Base-by-base conservation (phyloP, 1,140 invertebrate genomes). In the Manduca sexta region DNA sequence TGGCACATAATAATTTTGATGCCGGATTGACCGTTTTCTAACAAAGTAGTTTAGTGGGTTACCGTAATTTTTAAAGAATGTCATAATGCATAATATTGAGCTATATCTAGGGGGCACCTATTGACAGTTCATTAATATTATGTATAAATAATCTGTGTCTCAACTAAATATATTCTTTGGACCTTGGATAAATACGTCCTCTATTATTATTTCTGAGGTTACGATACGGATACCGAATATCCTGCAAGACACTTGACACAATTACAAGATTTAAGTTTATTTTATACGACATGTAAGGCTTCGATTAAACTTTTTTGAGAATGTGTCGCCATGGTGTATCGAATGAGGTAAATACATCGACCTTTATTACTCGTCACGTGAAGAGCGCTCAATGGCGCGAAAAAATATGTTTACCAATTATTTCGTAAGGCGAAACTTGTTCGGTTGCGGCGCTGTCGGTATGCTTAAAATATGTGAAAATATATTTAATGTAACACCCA, bases 351-450 rank as follows among this genome's bases (percentile, higher is more conserved):
- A 64, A 52, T 48, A 38, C 45, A 49, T 13, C 41, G 64, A 58
- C 67, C 61, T 69, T 66, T 52, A 49, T 47, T 48, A 43, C 49
- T 40, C 52, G 31, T 42, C 48, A 34, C 55, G 49, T 56, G 55
- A 60, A 60, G 57, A 63, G 52, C 54, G 42, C 60, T 46, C 47
- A 55, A 46, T 49, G 56, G 49, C 45, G 68, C 52, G 55, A 71
- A 64, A 56, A 57, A 55, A 60, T 64, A 51, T 63, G 47, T 69
- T 65, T 56, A 60, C 52, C 56, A 57, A 57, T 56, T 57, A 60
- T 71, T 71, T 68, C 58, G 55, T 63, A 60, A 65, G 57, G 43
- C 21, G 38, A 60, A 59, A 59, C 56, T 63, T 49, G 64, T 53
- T 56, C 52, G 30, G 49, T 49, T 50, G 38, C 41, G 26, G 58